Percentiles rank a stretch among this genome's conserved stretches.
Conservation (phyloP, 2,888 invertebrate genomes). For the Sphaerophoria rueppellii region DNA sequence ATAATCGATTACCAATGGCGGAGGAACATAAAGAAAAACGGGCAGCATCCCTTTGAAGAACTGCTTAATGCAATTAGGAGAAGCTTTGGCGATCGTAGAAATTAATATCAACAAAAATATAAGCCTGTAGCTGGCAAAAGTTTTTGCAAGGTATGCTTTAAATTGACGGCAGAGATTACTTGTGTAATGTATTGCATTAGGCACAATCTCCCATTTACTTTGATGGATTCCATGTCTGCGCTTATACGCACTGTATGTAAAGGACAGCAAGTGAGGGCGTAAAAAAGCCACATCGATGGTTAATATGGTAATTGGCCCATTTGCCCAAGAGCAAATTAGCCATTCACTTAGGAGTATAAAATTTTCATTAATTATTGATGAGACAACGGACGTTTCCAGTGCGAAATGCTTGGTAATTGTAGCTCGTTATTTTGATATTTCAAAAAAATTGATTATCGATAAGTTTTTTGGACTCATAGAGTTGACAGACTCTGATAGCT, state of each 20-base stretch:
- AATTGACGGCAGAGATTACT: constrained; percentile 5
- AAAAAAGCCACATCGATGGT: constrained; percentile 24
- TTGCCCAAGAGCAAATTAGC: constrained; percentile 21
- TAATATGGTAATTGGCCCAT: constrained; percentile 6
- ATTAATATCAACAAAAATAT: too few species aligned
- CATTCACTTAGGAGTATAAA: not conserved
- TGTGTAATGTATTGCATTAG: constrained; percentile 16
- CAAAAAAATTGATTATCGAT: constrained; percentile 3
- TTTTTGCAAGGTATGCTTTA: too few species aligned
- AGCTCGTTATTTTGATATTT: constrained; percentile 23
- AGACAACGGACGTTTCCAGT: constrained; percentile 33
- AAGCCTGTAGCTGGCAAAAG: too few species aligned
- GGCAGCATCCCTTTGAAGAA: too few species aligned
- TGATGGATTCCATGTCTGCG: constrained; percentile 21
- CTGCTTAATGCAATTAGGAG: too few species aligned
- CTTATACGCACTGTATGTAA: constrained; percentile 19
- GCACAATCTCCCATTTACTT: constrained; percentile 9
- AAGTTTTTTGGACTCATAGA: constrained; percentile 41
- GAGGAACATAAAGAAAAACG: too few species aligned
- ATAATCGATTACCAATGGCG: too few species aligned
- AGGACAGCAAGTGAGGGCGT: constrained; percentile 21
- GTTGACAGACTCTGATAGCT: not conserved
- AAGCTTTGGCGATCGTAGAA: too few species aligned
- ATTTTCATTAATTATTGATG: constrained; percentile 28
- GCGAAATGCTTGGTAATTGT: constrained; percentile 17